Conservation (phyloP, 2,113 vertebrate species). For the Paracanthobrama guichenoti region DNA sequence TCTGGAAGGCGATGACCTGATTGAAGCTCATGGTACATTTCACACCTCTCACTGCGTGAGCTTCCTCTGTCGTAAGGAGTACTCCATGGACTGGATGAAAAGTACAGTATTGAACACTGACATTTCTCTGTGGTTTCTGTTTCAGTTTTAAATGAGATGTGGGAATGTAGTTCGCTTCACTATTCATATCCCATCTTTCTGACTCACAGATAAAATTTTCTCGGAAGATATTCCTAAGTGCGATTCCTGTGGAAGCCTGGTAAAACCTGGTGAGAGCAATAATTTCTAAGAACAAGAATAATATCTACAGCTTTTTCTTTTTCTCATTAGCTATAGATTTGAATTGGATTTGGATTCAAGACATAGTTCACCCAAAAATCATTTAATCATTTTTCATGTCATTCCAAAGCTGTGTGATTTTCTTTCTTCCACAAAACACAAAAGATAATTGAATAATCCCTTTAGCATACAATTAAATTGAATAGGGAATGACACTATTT, state of each 20-base stretch:
- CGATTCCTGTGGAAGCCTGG: conserved; percentile 83
- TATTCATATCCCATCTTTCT: background rate
- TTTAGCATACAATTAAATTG: background rate
- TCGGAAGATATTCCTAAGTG: conserved; percentile 83
- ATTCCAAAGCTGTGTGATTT: background rate
- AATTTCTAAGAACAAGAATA: background rate
- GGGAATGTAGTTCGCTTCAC: background rate
- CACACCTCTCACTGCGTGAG: conserved; percentile 85
- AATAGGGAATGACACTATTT: too few relatives aligned
- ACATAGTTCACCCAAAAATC: background rate
- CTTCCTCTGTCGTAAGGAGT: conserved; percentile 76
- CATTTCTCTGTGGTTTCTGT: background rate
- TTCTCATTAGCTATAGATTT: too few relatives aligned
- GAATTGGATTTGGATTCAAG: background rate
- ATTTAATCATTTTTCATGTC: background rate
- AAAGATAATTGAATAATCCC: background rate
- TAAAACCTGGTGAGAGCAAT: conserved; percentile 85
- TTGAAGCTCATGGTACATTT: conserved; percentile 92
- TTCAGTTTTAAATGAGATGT: background rate
- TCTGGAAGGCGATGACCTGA: conserved; percentile 79
- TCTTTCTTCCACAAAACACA: background rate
- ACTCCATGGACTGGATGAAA: conserved; percentile 89
- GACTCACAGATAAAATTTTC: conserved; percentile 83
- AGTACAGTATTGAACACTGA: conserved; percentile 66
- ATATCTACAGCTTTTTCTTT: background rate